These are phyloP conservation scores for Blomia tropicalis DNA, from an alignment of 2,888 invertebrate species.

Conservation along the genomic window DNA sequence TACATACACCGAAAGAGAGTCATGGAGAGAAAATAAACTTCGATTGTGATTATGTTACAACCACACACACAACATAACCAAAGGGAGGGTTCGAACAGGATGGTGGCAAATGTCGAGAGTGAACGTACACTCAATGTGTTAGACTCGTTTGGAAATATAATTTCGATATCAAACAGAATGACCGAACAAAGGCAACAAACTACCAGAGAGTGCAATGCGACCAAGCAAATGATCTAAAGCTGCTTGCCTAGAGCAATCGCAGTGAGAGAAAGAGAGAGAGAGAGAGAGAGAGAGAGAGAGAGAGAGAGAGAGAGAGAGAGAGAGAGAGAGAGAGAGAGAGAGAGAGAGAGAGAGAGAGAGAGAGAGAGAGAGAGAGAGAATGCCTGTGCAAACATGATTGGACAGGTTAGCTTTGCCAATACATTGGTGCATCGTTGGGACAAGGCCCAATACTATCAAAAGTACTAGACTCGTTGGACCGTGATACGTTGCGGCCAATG, in stretches of 20 bases:
- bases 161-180: constrained; percentile 14
- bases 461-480: neutral
- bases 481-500: neutral
- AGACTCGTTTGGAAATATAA: constrained; percentile 12
- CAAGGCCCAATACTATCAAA: neutral
- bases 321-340: neutral
- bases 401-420: neutral
- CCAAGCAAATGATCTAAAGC: neutral
- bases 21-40: neutral
- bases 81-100: constrained; percentile 7
- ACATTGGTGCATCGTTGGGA: too few relatives aligned
- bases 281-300: neutral
- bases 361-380: neutral
- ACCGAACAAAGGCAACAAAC: neutral
- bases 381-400: neutral
- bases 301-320: neutral
- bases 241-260: neutral
- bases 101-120: neutral
- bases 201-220: neutral
- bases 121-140: neutral
- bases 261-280: neutral
- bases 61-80: neutral
- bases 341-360: neutral
- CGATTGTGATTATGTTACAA: constrained; percentile 5
- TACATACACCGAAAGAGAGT: neutral